Percentiles rank a stretch among this genome's conserved stretches.
These are phyloP conservation scores for Resseliella maxima DNA, from an alignment of 2,888 invertebrate genomes.

Conservation along the genomic window DNA sequence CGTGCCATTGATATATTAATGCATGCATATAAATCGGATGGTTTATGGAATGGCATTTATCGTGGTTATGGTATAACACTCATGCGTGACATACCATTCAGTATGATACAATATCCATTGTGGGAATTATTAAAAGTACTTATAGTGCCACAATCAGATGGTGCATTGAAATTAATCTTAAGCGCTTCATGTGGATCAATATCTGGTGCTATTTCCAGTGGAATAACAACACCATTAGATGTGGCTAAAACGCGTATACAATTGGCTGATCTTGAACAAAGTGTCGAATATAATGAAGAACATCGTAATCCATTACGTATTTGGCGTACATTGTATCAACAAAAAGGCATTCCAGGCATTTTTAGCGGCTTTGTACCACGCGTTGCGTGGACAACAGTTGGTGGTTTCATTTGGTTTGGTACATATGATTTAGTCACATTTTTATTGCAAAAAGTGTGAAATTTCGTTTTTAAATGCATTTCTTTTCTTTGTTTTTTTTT, in stretches of 20 bases:
- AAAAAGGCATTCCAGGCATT: slow-evolving; percentile 4
- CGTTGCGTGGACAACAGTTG: slow-evolving; percentile 19
- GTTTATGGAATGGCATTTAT: slow-evolving; percentile 74
- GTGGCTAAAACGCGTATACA: slow-evolving; percentile 45
- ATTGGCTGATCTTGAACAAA: slow-evolving; percentile 34
- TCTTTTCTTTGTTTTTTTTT: neutral
- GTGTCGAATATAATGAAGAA: neutral
- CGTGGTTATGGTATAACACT: slow-evolving; percentile 84
- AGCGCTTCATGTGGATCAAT: neutral
- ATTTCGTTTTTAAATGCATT: neutral
- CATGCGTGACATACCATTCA: slow-evolving; percentile 90
- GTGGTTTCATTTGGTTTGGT: slow-evolving; percentile 51
- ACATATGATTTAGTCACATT: slow-evolving; percentile 15
- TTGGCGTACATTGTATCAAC: neutral
- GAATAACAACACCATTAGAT: slow-evolving; percentile 33
- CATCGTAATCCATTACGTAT: slow-evolving; percentile 29
- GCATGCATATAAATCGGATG: slow-evolving; percentile 74
- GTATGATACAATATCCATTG: slow-evolving; percentile 93
- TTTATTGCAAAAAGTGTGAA: neutral
- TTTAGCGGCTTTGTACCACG: slow-evolving; percentile 36
- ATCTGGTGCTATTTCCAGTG: neutral
- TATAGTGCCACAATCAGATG: neutral
- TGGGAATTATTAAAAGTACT: slow-evolving; percentile 89
- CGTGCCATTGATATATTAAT: slow-evolving; percentile 70
- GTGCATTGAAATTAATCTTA: neutral